Base-by-base conservation (phyloP, 2,888 invertebrate species). In the Dryadula phaetusa region DNA sequence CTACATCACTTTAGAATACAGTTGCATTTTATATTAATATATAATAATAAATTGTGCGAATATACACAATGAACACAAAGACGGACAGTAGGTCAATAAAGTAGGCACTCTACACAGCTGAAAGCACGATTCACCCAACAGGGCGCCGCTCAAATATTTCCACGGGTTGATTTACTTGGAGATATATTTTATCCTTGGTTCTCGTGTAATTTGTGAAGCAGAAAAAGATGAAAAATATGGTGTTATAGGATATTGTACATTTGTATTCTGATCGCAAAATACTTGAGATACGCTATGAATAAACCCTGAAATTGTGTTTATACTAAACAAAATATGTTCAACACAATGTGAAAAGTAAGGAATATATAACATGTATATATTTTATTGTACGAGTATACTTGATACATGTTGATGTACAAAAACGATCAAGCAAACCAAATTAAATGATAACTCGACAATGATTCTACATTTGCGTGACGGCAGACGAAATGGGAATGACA, bases 401-500 rank as follows among this genome's bases (percentile, higher is more conserved):
- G 16, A 10, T 34, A 53, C 14, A 37, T 34, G 20, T 37, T 12
- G 3, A 16, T 28, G 0, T 28, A 34, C 20, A 3, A 54, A 22
- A 56, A n/a, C 22, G 16, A n/a, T 8, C 40, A 56, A 22, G 10
- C 40, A 40, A 40, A 56, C 22, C n/a, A 8, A 25, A 56, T 52
- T 18, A 32, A 52, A 52, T 52, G 52, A 52, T 52, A 52, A 52
- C 52, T 32, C 25, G 40, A 56, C 56, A 40, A 56, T 40, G n/a
- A 56, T 54, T 54, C 5, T 40, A 40, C 22, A 22, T 40, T 20
- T 22, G 22, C 56, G 56, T 40, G 40, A 56, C 40, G 56, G n/a
- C 56, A 40, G 56, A 56, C 56, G 56, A 40, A 72, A 72, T 67
- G 67, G 66, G 56, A 68, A 69, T 68, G 66, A 66, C 69, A 75